Evolutionary conservation across 2,797 vertebrate genomes (phyloP), one percentile per base, ranked within the genome.

Genomic region (Triplophysa bombifrons): DNA sequence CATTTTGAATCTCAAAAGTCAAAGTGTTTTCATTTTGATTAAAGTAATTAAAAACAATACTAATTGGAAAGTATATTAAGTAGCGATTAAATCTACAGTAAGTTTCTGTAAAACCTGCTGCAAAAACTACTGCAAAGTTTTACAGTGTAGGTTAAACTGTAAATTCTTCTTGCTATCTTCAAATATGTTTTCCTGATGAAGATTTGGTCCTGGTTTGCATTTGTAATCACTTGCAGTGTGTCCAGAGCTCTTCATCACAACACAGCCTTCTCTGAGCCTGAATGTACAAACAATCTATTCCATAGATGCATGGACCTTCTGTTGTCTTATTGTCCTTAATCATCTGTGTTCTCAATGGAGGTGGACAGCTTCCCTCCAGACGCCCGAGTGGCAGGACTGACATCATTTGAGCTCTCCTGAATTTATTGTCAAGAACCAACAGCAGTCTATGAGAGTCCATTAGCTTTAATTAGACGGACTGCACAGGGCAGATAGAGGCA

Each of bases 401-500:
- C 74, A 77, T 85, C 87, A 88, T 88, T 73, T 82, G 85, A 87
- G 83, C 44, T 68, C 83, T 64, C 58, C n/a, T 19, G 66, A 86
- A 48, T 87, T 81, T 86, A 87, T 81, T 85, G 78, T 83, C 82
- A 84, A 76, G 72, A 82, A 72, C 78, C 85, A 74, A 84, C 82
- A 82, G 69, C 80, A 81, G 68, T 72, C 73, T 86, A 83, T 85
- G 77, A 83, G 87, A 82, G 87, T 89, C 86, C 84, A 88, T 91
- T 90, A 89, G 73, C 30, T 74, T 82, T 90, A 90, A 91, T 93
- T 88, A 90, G 27, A 58, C 34, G 30, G 25, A 84, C 84, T 87
- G 80, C 88, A 88, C 86, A 84, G 83, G 70, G 70, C 82, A 78
- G 81, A 72, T 75, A 80, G 82, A 81, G 80, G 87, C 56, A 83